Evolutionary conservation across 2,113 vertebrate species (phyloP).

Genomic region (Mionectes macconnelli): DNA sequence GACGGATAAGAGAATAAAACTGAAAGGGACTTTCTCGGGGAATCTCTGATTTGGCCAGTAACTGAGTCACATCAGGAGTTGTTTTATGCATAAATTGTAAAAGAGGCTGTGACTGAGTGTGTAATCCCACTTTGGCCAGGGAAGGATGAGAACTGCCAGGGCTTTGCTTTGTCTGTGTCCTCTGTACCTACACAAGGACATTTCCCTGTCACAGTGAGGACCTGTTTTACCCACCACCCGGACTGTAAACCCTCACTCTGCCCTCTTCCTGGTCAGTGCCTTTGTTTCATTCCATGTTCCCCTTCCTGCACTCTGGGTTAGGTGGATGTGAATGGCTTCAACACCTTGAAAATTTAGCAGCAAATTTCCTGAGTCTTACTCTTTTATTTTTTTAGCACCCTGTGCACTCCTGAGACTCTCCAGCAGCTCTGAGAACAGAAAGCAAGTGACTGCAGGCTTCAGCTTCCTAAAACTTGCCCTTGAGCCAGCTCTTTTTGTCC

Average conservation of each 20-base stretch:
- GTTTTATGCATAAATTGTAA: not conserved
- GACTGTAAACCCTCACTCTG: not conserved
- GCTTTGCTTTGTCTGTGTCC: not conserved
- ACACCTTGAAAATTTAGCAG: not conserved
- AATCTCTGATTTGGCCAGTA: not conserved
- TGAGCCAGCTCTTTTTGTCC: not conserved
- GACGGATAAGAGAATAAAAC: not conserved
- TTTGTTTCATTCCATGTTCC: not conserved
- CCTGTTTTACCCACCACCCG: not conserved
- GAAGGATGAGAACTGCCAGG: not conserved
- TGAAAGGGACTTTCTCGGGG: not conserved
- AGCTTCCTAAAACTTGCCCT: not conserved
- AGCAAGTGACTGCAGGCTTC: not conserved
- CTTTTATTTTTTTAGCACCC: not conserved
- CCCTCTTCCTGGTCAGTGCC: not conserved
- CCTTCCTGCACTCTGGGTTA: not conserved
- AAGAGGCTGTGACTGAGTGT: not conserved
- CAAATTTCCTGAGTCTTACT: not conserved
- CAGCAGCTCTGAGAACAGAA: not conserved
- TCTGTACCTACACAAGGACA: not conserved
- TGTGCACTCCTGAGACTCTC: not conserved
- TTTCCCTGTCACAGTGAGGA: not conserved
- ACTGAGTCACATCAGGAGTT: rapidly evolving
- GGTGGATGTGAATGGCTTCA: not conserved
- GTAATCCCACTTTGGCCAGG: not conserved